Base-by-base conservation (phyloP, 1,140 invertebrate species). In the Lineus longissimus region DNA sequence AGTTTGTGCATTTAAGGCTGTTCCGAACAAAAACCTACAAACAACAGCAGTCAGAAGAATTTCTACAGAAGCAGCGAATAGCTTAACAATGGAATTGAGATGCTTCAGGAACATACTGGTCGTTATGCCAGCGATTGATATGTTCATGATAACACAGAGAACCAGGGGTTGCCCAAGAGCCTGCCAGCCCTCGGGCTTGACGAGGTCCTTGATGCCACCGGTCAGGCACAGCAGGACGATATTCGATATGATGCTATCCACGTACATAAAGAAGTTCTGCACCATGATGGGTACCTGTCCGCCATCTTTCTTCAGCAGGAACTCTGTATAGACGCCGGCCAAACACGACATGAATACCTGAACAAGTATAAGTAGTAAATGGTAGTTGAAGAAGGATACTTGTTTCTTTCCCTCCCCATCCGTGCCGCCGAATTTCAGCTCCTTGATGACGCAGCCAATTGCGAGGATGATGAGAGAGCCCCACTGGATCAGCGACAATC, bases 261-360 rank as follows among this genome's bases (percentile, higher is more conserved):
- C 72, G 77, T 97, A 97, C 92, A 97, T 95, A 74, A 94, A 97
- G 0, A 94, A 86, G 83, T 97, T 98, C 83, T 97, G 95, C 63
- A 96, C 81, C 82, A 93, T 94, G 68, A 97, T 91, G 77, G 95
- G 89, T 0, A 95, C 88, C 67, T 89, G 87, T 15, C 87, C 86
- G 67, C 89, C 87, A 30, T 87, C 88, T 59, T 81, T 77, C 85
- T 98, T 98, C 0, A 98, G 81, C 41, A 98, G 82, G 82, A 93
- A 95, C 81, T 98, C 95, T 80, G 97, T 97, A 78, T 97, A 98
- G 13, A 97, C 95, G 19, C 95, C 94, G 17, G 95, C 95, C 69
- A 95, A 83, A 69, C 93, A 97, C 0, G 94, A 97, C 71, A 90
- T 95, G 64, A 95, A 87, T 30, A 93, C 90, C 87, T 97, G 88